A percentile compares a stretch with the other conserved stretches of the same genome.
These are phyloP conservation scores for Cotesia vestalis DNA, from an alignment of 1,140 invertebrate species.

Conservation along the genomic window DNA sequence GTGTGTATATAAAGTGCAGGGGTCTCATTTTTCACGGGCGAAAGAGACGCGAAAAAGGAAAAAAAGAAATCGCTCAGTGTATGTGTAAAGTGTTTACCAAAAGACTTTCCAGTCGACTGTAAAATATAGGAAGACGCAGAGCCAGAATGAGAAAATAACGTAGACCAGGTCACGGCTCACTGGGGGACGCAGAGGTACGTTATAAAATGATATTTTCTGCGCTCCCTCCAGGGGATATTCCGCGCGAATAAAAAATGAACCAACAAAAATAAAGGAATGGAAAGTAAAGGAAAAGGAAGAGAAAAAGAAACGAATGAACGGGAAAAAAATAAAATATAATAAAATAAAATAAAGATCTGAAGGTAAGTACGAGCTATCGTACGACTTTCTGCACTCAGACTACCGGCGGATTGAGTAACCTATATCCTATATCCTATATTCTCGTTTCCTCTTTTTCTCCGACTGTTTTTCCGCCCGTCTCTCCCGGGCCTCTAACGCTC, in stretches of 20 bases:
- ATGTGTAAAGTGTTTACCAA: conserved; percentile 12
- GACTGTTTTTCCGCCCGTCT: no score
- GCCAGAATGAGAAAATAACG: conserved; percentile 19
- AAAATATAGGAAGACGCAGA: conserved; percentile 22
- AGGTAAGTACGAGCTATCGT: conserved; percentile 27
- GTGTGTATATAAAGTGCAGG: neutral
- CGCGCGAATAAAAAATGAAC: conserved; percentile 15
- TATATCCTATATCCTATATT: no score
- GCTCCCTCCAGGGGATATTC: conserved; percentile 16
- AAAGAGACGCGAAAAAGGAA: conserved; percentile 2
- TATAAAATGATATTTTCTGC: conserved; percentile 26
- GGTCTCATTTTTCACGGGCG: neutral
- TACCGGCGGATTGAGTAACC: no score
- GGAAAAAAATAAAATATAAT: conserved; percentile 13
- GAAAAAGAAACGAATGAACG: conserved; percentile 6
- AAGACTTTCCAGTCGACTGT: conserved; percentile 20
- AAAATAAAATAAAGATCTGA: no score
- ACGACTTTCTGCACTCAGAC: conserved; percentile 2
- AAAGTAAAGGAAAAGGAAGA: neutral
- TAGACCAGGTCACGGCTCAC: conserved; percentile 21
- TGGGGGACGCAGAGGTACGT: conserved; percentile 24
- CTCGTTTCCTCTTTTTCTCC: no score
- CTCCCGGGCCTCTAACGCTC: no score
- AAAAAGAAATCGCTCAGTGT: conserved; percentile 3
- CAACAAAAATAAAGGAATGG: no score